Evolutionary conservation across 2,888 invertebrate species (phyloP).

Genomic region (Plagiodera versicolora): DNA sequence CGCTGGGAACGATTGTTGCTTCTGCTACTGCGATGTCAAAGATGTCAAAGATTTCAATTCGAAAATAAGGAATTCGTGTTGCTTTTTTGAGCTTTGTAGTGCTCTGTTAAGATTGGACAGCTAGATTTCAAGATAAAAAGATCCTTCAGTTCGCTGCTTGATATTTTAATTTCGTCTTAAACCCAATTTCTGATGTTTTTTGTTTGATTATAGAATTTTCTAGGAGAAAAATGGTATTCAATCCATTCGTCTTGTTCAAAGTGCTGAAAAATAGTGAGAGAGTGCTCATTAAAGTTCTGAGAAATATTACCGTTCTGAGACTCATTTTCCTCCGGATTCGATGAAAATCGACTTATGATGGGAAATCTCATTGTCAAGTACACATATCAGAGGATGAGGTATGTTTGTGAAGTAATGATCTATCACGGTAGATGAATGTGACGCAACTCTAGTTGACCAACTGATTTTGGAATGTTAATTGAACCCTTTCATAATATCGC

Average conservation of each 20-base stretch:
- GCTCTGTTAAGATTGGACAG: background rate
- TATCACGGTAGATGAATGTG: slow-evolving; percentile 3
- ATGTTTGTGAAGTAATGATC: background rate
- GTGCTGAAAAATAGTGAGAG: background rate
- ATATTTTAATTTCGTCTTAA: background rate
- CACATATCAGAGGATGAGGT: background rate
- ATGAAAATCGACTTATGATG: background rate
- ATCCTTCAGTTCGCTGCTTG: background rate
- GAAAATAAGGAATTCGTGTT: background rate
- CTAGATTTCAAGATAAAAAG: background rate
- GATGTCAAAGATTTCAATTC: too few species aligned
- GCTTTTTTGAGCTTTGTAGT: background rate
- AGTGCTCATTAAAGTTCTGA: slow-evolving; percentile 2
- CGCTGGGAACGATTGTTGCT: too few species aligned
- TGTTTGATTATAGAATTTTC: background rate
- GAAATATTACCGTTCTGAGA: background rate
- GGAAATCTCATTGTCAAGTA: slow-evolving; percentile 1
- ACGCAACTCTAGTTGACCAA: background rate
- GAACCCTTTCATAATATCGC: background rate
- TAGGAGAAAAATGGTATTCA: background rate
- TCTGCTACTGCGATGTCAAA: too few species aligned
- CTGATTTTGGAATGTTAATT: background rate
- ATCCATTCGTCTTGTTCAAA: background rate
- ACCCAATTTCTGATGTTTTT: slow-evolving; percentile 3
- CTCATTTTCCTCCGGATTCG: background rate